Base-by-base conservation (phyloP, 2,113 vertebrate genomes). In the Labeo rohita region DNA sequence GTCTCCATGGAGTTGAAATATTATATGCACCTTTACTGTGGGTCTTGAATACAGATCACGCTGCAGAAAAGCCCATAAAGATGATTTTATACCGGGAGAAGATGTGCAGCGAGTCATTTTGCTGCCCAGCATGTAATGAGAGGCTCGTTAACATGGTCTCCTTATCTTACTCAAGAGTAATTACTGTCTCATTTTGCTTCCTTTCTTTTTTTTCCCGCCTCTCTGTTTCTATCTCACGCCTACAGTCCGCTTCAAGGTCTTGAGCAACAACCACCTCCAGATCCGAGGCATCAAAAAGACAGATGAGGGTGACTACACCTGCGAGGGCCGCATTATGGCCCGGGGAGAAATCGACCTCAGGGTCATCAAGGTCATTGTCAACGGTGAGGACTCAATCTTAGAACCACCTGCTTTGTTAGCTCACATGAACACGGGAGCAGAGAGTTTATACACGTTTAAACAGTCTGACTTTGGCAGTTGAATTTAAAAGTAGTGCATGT, bases 341-440 rank as follows among this genome's bases (percentile, higher is more conserved):
- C 95, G 98, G 1, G 98, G 98, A 88, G 98, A 99, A 91, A 96
- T 99, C 83, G 97, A 98, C 95, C 97, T 97, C 92, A 96, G 94
- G 88, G 94, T 95, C 85, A 99, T 99, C 91, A 95, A 96, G 91
- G 98, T 99, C 91, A 87, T 98, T 39, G 95, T 99, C 52, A 99
- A 99, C 1, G 98, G 98, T 99, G 90, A 97, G 97, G 56, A 61
- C 28, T 70, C 81, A 63, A 52, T 89, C 70, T 70, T 18, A 70
- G 13, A 75, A 50, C 39, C 65, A 47, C 45, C 79, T 43, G 36
- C 75, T 84, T n/a, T 52, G 21, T 83, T 52, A 43, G 16, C 2
- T 15, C 68, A 83, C 50, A 70, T 10, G 15, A 3, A 65, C 21
- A 83, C 10, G 1, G 28, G 45, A 54, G n/a, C 28, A n/a, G 15